These are phyloP conservation scores for Apis laboriosa DNA, from an alignment of 1,140 invertebrate species.

Conservation along the genomic window DNA sequence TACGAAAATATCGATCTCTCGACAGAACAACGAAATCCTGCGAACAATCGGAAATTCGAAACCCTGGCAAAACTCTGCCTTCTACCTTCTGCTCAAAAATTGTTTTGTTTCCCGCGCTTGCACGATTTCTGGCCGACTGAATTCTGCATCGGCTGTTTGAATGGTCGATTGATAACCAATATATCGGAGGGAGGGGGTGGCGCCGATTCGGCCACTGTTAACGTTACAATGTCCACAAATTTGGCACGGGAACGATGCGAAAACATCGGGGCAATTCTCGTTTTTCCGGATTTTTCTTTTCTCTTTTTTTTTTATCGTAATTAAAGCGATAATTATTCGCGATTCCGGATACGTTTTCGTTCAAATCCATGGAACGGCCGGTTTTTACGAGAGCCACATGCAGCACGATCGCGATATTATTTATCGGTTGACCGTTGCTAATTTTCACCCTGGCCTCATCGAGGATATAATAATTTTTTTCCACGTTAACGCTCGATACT, in stretches of 20 bases:
- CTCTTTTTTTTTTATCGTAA: not conserved
- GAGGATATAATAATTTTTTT: not conserved
- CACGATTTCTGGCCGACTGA: constrained; percentile 11
- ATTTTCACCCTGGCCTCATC: not conserved
- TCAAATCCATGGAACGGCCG: not conserved
- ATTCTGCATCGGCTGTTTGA: constrained; percentile 1
- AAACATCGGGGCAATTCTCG: not conserved
- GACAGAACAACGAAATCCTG: not conserved
- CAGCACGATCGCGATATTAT: not conserved
- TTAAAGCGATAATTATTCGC: constrained; percentile 22
- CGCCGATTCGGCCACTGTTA: not conserved
- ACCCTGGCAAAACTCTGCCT: not conserved
- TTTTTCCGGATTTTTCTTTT: not conserved
- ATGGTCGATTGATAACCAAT: constrained; percentile 17
- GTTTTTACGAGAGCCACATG: not conserved
- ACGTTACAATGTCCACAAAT: not conserved
- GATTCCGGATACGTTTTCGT: too few species aligned
- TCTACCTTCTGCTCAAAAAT: not conserved
- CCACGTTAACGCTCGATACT: not conserved
- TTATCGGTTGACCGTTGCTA: not conserved
- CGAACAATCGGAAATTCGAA: not conserved
- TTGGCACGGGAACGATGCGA: not conserved
- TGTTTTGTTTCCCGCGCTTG: constrained; percentile 5
- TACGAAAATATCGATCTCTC: too few species aligned
- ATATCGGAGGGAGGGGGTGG: not conserved